phyloP scores from a whole-genome alignment of 1,140 invertebrate genomes.

The Aphelenchoides fujianensis region DNA sequence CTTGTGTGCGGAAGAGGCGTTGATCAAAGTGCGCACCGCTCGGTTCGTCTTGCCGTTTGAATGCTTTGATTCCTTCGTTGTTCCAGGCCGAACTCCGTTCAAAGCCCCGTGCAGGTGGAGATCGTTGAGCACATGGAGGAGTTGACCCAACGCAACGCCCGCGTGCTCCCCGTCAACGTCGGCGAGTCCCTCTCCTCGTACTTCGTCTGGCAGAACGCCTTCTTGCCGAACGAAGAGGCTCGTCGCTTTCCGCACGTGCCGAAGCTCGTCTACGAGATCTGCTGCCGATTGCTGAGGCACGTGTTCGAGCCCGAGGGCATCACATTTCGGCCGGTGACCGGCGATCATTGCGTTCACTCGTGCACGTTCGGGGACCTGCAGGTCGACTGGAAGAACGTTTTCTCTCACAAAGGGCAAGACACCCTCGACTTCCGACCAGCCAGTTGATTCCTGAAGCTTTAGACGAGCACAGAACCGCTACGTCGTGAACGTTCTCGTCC shows the following conservation, averaged over 20 bases:
- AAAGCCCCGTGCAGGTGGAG: conserved; percentile 44
- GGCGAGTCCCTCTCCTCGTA: conserved; percentile 25
- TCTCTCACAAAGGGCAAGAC: conserved; percentile 39
- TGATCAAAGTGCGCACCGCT: conserved; percentile 33
- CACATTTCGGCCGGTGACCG: conserved; percentile 9
- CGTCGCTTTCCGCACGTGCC: conserved; percentile 46
- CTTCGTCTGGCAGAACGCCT: conserved; percentile 37
- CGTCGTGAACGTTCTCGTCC: conserved; percentile 38
- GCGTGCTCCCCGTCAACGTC: conserved; percentile 27
- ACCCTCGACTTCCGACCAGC: not conserved
- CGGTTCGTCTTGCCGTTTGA: conserved; percentile 26
- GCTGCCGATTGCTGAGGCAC: conserved; percentile 33
- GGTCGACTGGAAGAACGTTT: conserved; percentile 50
- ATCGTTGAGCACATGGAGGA: conserved; percentile 42
- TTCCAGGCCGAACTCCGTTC: conserved; percentile 47
- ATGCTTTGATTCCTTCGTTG: conserved; percentile 11
- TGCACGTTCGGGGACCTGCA: conserved; percentile 43
- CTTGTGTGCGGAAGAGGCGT: conserved; percentile 31
- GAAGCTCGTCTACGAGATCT: conserved; percentile 36
- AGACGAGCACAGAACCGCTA: conserved; percentile 46
- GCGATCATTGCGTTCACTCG: conserved; percentile 38
- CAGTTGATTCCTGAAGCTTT: conserved; percentile 26
- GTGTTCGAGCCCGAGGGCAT: conserved; percentile 41
- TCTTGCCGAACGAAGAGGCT: conserved; percentile 49
- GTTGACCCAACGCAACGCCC: conserved; percentile 29